Conservation (phyloP, 2,888 invertebrate species). For the Habrosyne pyritoides region DNA sequence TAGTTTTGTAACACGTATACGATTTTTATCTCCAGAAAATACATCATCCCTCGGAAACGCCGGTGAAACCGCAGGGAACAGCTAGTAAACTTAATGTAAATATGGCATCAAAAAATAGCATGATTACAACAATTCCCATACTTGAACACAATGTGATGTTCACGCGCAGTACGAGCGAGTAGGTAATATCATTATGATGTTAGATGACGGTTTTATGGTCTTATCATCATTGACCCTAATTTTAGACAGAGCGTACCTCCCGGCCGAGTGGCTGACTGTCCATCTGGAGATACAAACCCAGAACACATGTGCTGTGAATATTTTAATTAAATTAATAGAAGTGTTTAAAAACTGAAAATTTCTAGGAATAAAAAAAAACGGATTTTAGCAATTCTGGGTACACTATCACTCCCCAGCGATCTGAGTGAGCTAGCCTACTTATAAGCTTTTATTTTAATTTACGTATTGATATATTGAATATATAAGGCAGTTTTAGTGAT, state of each 20-base stretch:
- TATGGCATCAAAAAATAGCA: not conserved
- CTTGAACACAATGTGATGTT: slow-evolving; percentile 2
- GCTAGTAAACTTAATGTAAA: not conserved
- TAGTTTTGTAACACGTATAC: no score
- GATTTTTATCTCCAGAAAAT: no score
- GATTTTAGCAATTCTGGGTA: no score
- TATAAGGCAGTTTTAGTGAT: no score
- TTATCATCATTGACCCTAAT: slow-evolving; percentile 78
- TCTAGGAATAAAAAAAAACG: no score
- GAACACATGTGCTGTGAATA: not conserved
- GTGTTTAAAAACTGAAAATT: no score
- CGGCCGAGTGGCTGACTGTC: slow-evolving; percentile 24
- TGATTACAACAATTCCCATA: slow-evolving; percentile 3
- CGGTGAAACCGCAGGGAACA: no score
- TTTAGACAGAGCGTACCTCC: slow-evolving; percentile 54
- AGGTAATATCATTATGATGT: slow-evolving; percentile 30
- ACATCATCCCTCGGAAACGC: no score
- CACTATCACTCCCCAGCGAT: no score
- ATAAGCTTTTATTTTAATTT: no score
- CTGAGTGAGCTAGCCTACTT: no score
- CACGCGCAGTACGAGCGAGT: slow-evolving; percentile 12
- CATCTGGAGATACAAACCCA: slow-evolving; percentile 20
- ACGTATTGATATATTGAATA: no score
- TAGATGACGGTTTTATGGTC: slow-evolving; percentile 59
- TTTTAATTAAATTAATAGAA: not conserved